These are phyloP conservation scores for Galeopsomyia nigrocyanea DNA, from an alignment of 2,888 invertebrate genomes.

Conservation along the genomic window DNA sequence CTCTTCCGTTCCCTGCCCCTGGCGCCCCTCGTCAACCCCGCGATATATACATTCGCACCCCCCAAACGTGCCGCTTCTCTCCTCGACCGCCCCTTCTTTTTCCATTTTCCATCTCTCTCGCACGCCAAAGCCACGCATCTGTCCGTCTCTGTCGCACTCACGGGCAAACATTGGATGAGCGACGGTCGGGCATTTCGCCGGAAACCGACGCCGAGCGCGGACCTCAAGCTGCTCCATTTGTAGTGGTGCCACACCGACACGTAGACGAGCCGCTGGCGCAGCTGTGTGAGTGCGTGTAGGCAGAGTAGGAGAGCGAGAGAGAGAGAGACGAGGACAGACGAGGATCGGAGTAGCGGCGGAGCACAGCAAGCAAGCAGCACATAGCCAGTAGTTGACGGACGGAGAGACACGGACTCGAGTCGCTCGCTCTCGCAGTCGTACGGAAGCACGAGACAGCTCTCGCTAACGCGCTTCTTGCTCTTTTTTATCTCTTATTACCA, in stretches of 20 bases:
- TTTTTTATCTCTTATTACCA: too few relatives aligned
- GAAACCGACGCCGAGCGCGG: slow-evolving; percentile 68
- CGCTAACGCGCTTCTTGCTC: too few relatives aligned
- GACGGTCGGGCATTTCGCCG: slow-evolving; percentile 66
- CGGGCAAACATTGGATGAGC: slow-evolving; percentile 50
- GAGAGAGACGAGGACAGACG: slow-evolving; percentile 36
- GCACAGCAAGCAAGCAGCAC: too few relatives aligned
- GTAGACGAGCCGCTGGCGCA: not conserved
- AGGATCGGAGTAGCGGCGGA: slow-evolving; percentile 14
- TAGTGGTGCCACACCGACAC: slow-evolving; percentile 17
- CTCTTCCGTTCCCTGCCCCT: slow-evolving; percentile 38
- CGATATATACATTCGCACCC: slow-evolving; percentile 33
- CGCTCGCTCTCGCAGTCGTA: not conserved
- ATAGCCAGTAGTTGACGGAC: slow-evolving; percentile 5
- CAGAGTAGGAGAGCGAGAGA: slow-evolving; percentile 32
- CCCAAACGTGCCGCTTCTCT: slow-evolving; percentile 42
- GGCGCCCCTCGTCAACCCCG: slow-evolving; percentile 33
- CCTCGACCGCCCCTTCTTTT: slow-evolving; percentile 41
- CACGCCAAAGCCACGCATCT: slow-evolving; percentile 11
- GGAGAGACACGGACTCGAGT: slow-evolving; percentile 3
- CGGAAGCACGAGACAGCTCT: too few relatives aligned
- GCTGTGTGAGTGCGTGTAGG: not conserved
- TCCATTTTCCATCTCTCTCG: slow-evolving; percentile 23
- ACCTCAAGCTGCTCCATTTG: slow-evolving; percentile 53
- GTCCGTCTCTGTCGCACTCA: slow-evolving; percentile 49